phyloP scores from a whole-genome alignment of 2,888 invertebrate genomes.

The Philopedon plagiatum region DNA sequence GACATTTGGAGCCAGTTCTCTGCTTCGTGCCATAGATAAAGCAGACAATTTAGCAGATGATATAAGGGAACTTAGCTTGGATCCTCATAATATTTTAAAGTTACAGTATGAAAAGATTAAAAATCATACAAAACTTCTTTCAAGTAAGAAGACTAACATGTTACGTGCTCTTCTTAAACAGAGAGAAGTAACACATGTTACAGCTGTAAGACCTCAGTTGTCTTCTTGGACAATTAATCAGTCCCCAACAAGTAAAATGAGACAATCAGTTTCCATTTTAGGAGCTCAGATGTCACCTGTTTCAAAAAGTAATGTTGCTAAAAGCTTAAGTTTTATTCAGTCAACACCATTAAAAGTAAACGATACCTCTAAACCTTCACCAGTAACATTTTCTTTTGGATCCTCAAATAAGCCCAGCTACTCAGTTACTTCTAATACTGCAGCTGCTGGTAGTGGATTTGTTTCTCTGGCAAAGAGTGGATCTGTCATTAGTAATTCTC shows the following conservation, averaged over 20 bases:
- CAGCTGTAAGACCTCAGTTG: conserved; percentile 70
- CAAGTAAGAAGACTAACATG: conserved; percentile 71
- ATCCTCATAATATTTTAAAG: conserved; percentile 65
- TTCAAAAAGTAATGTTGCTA: conserved; percentile 48
- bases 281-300: conserved; percentile 54
- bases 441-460: conserved; percentile 13
- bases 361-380: not conserved
- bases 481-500: conserved; percentile 30
- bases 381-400: conserved; percentile 5
- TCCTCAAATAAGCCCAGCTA: conserved; percentile 4
- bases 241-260: conserved; percentile 53
- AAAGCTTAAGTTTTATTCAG: conserved; percentile 57
- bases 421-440: not conserved
- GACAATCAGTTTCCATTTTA: conserved; percentile 53
- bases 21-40: conserved; percentile 66
- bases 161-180: conserved; percentile 71
- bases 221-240: conserved; percentile 58
- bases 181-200: conserved; percentile 71
- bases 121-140: conserved; percentile 65
- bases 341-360: conserved; percentile 55
- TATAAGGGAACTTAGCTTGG: conserved; percentile 72
- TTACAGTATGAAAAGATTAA: conserved; percentile 65
- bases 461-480: conserved; percentile 31
- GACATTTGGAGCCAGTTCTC: conserved; percentile 68
- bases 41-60: conserved; percentile 64